Evolutionary conservation across 2,797 vertebrate species (phyloP).

Genomic region (Coregonus suidteri): DNA sequence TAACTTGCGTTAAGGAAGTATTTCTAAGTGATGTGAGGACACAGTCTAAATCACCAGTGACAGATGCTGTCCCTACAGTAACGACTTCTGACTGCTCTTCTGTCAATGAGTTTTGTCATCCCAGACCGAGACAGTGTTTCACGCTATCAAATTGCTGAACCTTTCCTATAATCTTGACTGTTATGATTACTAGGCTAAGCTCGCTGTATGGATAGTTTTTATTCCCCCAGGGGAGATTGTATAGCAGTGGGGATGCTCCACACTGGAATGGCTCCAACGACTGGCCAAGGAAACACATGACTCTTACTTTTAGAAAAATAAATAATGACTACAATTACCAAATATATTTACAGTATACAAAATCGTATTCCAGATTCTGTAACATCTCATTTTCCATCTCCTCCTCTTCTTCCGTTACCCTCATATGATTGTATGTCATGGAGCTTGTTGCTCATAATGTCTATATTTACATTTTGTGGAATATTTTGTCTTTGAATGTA

Average conservation of each 20-base stretch:
- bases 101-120: slow-evolving; percentile 53
- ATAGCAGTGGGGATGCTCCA: background rate
- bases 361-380: background rate
- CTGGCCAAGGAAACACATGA: background rate
- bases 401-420: background rate
- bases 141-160: background rate
- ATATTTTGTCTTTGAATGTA: slow-evolving; percentile 6
- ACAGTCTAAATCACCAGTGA: slow-evolving; percentile 39
- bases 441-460: background rate
- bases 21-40: slow-evolving; percentile 39
- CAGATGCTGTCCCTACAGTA: slow-evolving; percentile 54
- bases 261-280: background rate
- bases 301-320: background rate
- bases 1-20: background rate
- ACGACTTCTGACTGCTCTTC: slow-evolving; percentile 31
- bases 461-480: background rate
- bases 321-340: background rate
- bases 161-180: background rate
- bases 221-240: background rate
- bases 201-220: background rate
- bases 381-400: background rate
- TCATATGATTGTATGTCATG: background rate
- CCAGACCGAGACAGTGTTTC: slow-evolving; percentile 2
- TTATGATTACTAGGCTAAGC: background rate
- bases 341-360: background rate